These are phyloP conservation scores for Lissonota sp. DNA, from an alignment of 2,888 invertebrate genomes.

Conservation along the genomic window DNA sequence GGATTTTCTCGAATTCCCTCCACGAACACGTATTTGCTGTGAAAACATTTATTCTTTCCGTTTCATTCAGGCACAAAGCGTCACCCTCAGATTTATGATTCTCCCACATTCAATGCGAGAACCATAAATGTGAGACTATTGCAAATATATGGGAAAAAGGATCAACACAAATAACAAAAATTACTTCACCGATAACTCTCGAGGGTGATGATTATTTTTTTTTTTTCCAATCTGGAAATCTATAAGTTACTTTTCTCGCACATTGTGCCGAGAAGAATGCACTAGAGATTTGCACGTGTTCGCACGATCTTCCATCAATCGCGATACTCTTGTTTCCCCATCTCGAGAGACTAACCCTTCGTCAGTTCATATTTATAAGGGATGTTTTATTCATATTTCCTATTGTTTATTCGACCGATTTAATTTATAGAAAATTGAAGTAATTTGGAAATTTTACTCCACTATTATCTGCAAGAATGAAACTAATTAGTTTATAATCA, in stretches of 20 bases:
- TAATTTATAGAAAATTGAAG: neutral
- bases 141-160: slow-evolving; percentile 32
- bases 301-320: slow-evolving; percentile 72
- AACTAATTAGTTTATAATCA: no score
- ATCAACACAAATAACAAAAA: neutral
- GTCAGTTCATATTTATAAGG: neutral
- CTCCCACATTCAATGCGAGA: slow-evolving; percentile 5
- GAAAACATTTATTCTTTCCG: no score
- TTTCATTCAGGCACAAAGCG: no score
- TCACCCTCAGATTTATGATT: slow-evolving; percentile 11
- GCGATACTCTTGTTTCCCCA: slow-evolving; percentile 56
- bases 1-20: neutral
- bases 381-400: slow-evolving; percentile 4
- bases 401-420: neutral
- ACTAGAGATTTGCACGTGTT: slow-evolving; percentile 76
- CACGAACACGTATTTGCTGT: no score
- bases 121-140: slow-evolving; percentile 25
- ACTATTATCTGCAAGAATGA: no score
- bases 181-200: slow-evolving; percentile 27
- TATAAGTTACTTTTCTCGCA: slow-evolving; percentile 28
- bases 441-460: no score
- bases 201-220: slow-evolving; percentile 23
- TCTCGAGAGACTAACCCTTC: slow-evolving; percentile 19
- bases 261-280: slow-evolving; percentile 46
- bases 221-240: slow-evolving; percentile 8